Base-by-base conservation (phyloP, 2,797 vertebrate species). In the Cirrhinus mrigala region DNA sequence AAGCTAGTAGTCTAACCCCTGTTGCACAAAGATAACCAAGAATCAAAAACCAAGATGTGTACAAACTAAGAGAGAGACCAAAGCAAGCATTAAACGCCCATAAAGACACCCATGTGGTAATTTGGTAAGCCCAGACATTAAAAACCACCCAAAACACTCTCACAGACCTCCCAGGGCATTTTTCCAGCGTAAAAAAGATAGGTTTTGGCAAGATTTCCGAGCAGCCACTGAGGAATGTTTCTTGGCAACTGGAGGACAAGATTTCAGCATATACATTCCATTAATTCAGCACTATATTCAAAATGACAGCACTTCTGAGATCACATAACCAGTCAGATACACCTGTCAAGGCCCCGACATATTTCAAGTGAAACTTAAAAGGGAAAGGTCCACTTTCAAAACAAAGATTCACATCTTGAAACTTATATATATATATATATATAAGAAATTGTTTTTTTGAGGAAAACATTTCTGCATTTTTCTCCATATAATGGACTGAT, bases 141-240 rank as follows among this genome's bases (percentile, higher is more conserved):
- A 33, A 22, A 50, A 68, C 6, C 70, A 75, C 44, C 37, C 29
- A 73, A 85, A 48, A 60, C 77, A 50, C 50, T 64, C 37, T 92
- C 85, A 91, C 93, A 93, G 85, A 94, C 93, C 94, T 94, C 85
- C 88, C 79, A 90, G 84, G 4, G 64, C 62, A 10, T 85, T 82
- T 88, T 88, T 92, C 89, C 93, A 92, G 69, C 88, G 87, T 86
- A 93, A 80, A 1, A 89, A 60, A 50, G 93, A 87, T 69, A 90
- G 58, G 29, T 90, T 92, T 86, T 84, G 87, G 27, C 89, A 89
- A 76, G 56, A 78, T 78, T 83, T 69, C 89, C 75, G 52, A 85
- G 85, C 71, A 29, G 15, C 2, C 58, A 81, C 8, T 56, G 79
- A 68, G 5, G 84, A 46, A 12, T 69, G 44, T 79, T 79, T 78